A percentile compares a stretch with the other conserved stretches of the same genome.
Conservation (phyloP, 2,113 vertebrate species). For the Dipodomys merriami region DNA sequence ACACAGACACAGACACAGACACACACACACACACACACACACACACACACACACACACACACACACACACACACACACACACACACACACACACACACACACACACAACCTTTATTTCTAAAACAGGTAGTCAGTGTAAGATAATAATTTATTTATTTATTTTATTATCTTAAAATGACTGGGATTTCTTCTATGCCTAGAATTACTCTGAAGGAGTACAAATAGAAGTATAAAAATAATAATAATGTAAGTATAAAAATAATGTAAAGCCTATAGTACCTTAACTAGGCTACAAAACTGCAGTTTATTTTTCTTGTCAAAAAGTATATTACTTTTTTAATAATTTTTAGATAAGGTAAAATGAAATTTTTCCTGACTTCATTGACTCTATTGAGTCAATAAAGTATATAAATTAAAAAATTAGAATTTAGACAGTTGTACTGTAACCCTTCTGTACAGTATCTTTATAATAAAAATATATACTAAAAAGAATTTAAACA, state of each 20-base stretch:
- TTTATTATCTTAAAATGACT: neutral
- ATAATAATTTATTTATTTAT: neutral
- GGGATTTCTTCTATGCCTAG: slow-evolving; percentile 2
- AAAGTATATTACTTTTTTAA: neutral
- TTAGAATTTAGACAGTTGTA: too few species aligned
- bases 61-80: too few species aligned
- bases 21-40: too few species aligned
- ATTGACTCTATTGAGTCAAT: slow-evolving; percentile 9
- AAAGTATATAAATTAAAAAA: neutral
- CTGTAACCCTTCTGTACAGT: too few species aligned
- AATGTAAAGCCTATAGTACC: neutral
- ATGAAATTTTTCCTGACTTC: slow-evolving; percentile 18
- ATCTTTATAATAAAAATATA: too few species aligned
- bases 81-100: too few species aligned
- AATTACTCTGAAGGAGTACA: neutral
- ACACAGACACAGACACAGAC: too few species aligned
- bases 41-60: too few species aligned
- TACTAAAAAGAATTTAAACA: neutral
- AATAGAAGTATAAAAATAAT: neutral
- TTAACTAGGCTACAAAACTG: neutral
- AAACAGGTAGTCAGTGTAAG: neutral
- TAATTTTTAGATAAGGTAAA: neutral
- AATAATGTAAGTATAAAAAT: neutral
- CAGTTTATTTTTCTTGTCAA: neutral
- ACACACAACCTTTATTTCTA: neutral